These are phyloP conservation scores for Capromys pilorides DNA, from an alignment of 2,797 vertebrate genomes.

Conservation along the genomic window DNA sequence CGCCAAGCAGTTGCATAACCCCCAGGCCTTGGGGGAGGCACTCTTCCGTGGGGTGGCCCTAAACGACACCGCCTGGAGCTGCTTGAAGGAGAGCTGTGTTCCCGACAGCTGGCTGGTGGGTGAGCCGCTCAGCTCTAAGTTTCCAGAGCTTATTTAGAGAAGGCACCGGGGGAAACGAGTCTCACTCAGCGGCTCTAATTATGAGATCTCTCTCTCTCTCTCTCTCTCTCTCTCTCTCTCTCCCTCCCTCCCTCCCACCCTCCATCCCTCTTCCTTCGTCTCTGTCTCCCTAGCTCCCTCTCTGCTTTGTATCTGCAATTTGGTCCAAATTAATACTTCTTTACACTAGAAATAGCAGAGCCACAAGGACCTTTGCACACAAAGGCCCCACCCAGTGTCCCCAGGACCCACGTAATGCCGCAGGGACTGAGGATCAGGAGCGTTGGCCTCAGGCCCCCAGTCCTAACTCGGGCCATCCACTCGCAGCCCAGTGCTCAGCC, in stretches of 20 bases:
- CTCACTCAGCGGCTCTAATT: constrained; percentile 67
- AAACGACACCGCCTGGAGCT: background rate
- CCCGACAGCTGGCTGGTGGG: constrained; percentile 75
- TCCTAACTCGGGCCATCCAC: background rate
- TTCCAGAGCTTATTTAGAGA: constrained; percentile 77
- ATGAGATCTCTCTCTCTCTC: background rate
- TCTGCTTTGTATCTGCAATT: constrained; percentile 52
- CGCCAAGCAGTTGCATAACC: background rate
- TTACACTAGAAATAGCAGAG: constrained; percentile 54
- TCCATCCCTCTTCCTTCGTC: background rate
- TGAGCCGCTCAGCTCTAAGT: constrained; percentile 35
- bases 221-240: background rate
- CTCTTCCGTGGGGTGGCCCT: background rate
- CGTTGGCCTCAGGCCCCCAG: background rate
- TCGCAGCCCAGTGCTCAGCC: background rate
- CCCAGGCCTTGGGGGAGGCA: background rate
- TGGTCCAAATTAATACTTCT: constrained; percentile 72
- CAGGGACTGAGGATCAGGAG: background rate
- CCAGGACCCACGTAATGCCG: rapidly evolving
- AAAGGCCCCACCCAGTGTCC: background rate
- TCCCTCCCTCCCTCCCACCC: background rate
- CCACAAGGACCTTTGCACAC: constrained; percentile 6
- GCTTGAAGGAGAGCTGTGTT: background rate
- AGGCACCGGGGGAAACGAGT: constrained; percentile 74
- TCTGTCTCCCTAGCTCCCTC: background rate